phyloP scores from a whole-genome alignment of 2,888 invertebrate genomes.

The Brachyptera putata region DNA sequence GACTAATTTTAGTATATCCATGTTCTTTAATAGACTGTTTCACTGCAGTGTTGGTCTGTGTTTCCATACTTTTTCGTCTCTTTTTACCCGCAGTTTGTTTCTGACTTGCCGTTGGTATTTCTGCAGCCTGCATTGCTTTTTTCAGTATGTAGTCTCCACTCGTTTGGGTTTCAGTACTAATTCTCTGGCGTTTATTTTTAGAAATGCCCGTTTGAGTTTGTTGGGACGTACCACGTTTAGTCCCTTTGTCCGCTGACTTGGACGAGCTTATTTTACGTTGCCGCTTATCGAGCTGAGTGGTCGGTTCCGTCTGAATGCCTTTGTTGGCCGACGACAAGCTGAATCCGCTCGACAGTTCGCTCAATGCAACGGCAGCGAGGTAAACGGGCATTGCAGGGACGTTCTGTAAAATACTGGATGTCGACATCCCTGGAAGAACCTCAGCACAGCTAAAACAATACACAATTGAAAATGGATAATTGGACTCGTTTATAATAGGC shows the following conservation, averaged over 20 bases:
- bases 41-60: conserved; percentile 22
- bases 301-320: conserved; percentile 26
- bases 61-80: conserved; percentile 32
- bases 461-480: too few species aligned
- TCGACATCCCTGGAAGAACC: too few species aligned
- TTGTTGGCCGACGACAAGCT: conserved; percentile 7
- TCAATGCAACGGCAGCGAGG: conserved; percentile 36
- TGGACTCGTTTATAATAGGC: too few species aligned
- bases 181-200: conserved; percentile 32
- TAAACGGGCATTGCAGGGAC: conserved; percentile 25
- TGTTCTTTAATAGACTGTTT: not conserved
- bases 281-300: conserved; percentile 3
- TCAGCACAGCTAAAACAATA: too few species aligned
- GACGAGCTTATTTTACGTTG: conserved; percentile 24
- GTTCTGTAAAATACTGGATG: not conserved
- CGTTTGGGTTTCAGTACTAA: conserved; percentile 46
- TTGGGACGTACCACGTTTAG: conserved; percentile 37
- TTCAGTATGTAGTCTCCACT: conserved; percentile 40
- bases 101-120: conserved; percentile 27
- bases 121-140: conserved; percentile 35
- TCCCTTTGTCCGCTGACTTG: conserved; percentile 32
- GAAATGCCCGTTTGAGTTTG: conserved; percentile 43
- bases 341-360: conserved; percentile 34
- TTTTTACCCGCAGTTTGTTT: conserved; percentile 26
- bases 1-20: not conserved